Conservation (phyloP, 2,888 invertebrate species). For the Meandrusa payeni region DNA sequence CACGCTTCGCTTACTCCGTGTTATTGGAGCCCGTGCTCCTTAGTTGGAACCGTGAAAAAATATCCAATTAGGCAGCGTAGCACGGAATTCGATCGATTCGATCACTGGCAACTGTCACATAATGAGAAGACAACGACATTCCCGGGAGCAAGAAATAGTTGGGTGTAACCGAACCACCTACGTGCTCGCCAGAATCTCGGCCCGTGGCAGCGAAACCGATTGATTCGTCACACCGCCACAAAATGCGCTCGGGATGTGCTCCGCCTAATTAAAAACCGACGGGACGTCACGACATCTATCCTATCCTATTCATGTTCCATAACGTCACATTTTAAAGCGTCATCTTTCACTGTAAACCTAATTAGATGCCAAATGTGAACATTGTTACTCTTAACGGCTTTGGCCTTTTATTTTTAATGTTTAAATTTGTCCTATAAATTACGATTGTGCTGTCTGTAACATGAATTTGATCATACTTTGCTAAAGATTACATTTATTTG, state of each 20-base stretch:
- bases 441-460: too few relatives aligned
- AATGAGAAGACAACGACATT: slow-evolving; percentile 70
- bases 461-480: too few relatives aligned
- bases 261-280: slow-evolving; percentile 74
- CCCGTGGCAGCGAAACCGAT: slow-evolving; percentile 66
- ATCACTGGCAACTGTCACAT: slow-evolving; percentile 61
- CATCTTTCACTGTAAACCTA: slow-evolving; percentile 56
- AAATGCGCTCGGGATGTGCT: slow-evolving; percentile 65
- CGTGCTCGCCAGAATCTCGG: slow-evolving; percentile 52
- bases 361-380: background rate
- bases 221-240: slow-evolving; percentile 67
- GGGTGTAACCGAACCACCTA: slow-evolving; percentile 69
- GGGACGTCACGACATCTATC: slow-evolving; percentile 66
- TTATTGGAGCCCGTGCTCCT: slow-evolving; percentile 43
- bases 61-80: slow-evolving; percentile 66
- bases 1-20: slow-evolving; percentile 16
- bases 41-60: slow-evolving; percentile 60
- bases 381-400: background rate
- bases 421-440: too few relatives aligned
- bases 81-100: slow-evolving; percentile 60
- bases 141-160: slow-evolving; percentile 60
- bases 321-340: slow-evolving; percentile 49
- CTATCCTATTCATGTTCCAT: slow-evolving; percentile 43
- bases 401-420: too few relatives aligned
- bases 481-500: too few relatives aligned